Percentiles rank a stretch among this genome's conserved stretches.
Evolutionary conservation across 1,140 invertebrate genomes (phyloP).

Genomic region (Phortica variegata): DNA sequence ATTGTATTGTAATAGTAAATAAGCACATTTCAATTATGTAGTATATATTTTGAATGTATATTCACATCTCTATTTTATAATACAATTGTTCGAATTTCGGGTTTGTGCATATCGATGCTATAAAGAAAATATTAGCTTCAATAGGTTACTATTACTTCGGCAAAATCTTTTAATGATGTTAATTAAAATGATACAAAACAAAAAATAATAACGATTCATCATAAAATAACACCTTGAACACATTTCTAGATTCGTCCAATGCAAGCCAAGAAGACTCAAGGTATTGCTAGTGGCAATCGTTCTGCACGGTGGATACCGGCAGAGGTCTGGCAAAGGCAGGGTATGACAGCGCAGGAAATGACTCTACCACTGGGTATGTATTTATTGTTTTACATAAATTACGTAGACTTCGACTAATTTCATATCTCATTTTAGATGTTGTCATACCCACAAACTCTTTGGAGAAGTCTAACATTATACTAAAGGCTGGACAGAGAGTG

Average conservation of each 20-base stretch:
- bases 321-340: conserved; percentile 86
- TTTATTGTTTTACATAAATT: not conserved
- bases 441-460: conserved; percentile 88
- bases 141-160: no score
- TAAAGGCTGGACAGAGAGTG: conserved; percentile 90
- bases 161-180: no score
- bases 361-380: conserved; percentile 76
- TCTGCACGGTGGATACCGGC: conserved; percentile 77
- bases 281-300: conserved; percentile 48
- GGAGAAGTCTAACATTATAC: conserved; percentile 80
- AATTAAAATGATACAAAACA: no score
- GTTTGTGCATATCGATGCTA: no score
- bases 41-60: no score
- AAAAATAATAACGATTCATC: no score
- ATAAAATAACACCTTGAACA: no score
- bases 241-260: conserved; percentile 25
- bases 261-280: conserved; percentile 58
- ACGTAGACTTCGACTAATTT: not conserved
- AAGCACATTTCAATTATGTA: no score
- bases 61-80: no score
- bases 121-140: no score
- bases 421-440: conserved; percentile 67
- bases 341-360: conserved; percentile 93
- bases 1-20: no score
- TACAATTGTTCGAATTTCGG: no score